phyloP scores from a whole-genome alignment of 2,797 vertebrate genomes.

The Potorous gilbertii region DNA sequence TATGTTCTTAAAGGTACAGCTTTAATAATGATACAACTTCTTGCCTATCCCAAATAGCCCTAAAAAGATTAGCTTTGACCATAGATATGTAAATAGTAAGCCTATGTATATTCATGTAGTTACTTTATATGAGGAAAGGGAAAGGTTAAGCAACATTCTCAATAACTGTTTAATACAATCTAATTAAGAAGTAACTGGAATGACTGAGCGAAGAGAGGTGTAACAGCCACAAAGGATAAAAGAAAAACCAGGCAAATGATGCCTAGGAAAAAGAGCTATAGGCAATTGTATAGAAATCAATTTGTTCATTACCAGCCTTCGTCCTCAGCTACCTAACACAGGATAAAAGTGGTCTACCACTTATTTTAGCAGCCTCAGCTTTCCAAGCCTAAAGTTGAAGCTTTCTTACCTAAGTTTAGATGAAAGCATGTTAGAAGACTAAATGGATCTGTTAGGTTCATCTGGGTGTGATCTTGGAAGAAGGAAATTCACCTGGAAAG shows the following conservation, averaged over 20 bases:
- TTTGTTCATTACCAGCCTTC: background rate
- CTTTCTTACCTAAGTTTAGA: too few relatives aligned
- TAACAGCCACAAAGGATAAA: background rate
- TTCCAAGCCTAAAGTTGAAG: too few relatives aligned
- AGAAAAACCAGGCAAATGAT: background rate
- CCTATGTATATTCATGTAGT: background rate
- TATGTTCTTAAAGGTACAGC: background rate
- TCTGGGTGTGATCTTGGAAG: too few relatives aligned
- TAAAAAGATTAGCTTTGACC: background rate
- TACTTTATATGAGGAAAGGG: background rate
- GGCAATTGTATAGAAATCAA: background rate
- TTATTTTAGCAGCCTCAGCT: too few relatives aligned
- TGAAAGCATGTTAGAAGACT: too few relatives aligned
- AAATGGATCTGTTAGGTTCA: too few relatives aligned
- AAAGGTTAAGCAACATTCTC: background rate
- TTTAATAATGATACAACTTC: background rate
- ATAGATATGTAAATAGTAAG: background rate
- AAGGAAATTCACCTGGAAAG: too few relatives aligned
- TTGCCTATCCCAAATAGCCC: background rate
- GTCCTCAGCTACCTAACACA: background rate
- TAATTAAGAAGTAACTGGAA: background rate
- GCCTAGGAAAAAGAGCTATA: background rate
- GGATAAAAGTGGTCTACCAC: background rate
- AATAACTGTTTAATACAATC: background rate
- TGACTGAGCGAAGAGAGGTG: background rate